Evolutionary conservation across 2,113 vertebrate species (phyloP), one percentile per base, ranked within the genome.

Genomic region (Eudyptes chrysolophus): DNA sequence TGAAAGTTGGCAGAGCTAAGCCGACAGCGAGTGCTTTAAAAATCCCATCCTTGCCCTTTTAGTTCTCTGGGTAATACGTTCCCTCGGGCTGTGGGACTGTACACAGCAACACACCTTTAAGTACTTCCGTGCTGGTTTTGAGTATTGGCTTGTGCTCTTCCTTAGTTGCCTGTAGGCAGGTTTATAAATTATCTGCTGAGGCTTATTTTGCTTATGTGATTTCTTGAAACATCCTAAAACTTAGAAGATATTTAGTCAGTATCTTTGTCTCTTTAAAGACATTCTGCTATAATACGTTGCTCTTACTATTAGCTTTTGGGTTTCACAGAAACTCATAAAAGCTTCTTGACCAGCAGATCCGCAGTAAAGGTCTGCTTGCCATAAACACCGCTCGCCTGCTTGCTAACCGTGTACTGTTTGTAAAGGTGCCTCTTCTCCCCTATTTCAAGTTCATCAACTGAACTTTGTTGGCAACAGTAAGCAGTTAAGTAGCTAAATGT

Each of bases 401-500:
- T 62, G 22, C 76, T 92, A 46, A 62, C 71, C 7, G 0, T 27
- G n/a, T 55, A 4, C 62, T 48, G 42, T 75, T 87, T 84, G 83
- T 93, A 92, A 44, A 34, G 89, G 92, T 96, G 77, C 68, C 62
- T 72, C 84, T 88, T 97, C 95, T 94, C 85, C 83, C 87, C 71
- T 77, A 19, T 90, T 93, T 92, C 90, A 95, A 25, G 60, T 89
- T 58, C 87, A 97, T 97, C 97, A 97, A 92, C 72, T 54, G 97
- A 90, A 94, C 92, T 88, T 97, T 94, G 97, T 90, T 97, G 94
- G 93, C 92, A 89, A 16, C 68, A 72, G 92, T n/a, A 57, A 96
- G 93, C 89, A 93, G 97, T 94, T 94, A 93, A 98, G 96, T 82
- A 96, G 95, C 93, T 97, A 90, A 97, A 96, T 72, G 78, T 93